Evolutionary conservation across 1,140 invertebrate genomes (phyloP).

Genomic region (Achatina immaculata): DNA sequence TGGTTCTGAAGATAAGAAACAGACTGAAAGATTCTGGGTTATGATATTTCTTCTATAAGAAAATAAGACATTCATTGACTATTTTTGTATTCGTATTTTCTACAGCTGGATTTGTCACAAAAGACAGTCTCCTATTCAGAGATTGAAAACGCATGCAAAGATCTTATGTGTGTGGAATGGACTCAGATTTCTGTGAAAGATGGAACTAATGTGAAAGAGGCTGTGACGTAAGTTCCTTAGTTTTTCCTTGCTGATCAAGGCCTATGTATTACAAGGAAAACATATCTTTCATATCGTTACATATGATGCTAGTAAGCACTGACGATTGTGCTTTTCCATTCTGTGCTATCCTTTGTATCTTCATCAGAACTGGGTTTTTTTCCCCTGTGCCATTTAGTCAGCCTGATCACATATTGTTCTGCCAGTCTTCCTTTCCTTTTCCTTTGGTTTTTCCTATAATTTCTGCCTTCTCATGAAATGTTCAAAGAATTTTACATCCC

Average conservation of each 20-base stretch:
- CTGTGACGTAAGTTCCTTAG: constrained; percentile 10
- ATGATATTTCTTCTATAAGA: too few relatives aligned
- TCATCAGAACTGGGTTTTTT: not conserved
- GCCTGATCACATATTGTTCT: not conserved
- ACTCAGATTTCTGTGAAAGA: constrained; percentile 16
- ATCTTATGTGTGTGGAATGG: not conserved
- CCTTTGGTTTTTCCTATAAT: not conserved
- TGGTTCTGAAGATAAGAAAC: too few relatives aligned
- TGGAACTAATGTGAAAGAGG: constrained; percentile 3
- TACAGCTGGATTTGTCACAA: not conserved
- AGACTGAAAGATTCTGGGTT: too few relatives aligned
- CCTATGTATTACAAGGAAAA: not conserved
- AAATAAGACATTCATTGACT: too few relatives aligned
- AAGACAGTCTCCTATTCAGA: not conserved
- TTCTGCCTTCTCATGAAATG: not conserved
- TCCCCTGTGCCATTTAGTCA: not conserved
- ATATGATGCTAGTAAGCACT: not conserved
- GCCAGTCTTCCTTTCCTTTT: not conserved
- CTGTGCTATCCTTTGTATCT: not conserved
- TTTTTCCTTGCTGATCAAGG: not conserved
- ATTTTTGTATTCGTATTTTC: too few relatives aligned
- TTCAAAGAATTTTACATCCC: not conserved
- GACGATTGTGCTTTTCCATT: not conserved
- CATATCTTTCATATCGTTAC: not conserved
- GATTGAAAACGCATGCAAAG: not conserved